Conservation (phyloP, 2,113 vertebrate genomes). For the Oplegnathus fasciatus region DNA sequence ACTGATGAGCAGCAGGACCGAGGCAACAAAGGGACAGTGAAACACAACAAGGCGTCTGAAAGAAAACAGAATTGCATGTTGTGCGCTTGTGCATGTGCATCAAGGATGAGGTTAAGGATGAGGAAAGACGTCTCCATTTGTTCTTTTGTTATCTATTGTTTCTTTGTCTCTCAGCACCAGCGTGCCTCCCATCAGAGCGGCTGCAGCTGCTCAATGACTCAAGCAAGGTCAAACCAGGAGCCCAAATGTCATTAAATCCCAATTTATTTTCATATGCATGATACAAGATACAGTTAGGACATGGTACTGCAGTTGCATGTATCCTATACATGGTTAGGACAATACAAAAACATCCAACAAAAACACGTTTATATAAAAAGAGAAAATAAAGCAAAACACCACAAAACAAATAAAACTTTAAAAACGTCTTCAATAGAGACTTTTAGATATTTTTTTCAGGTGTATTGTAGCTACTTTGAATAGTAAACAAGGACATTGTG, state of each 20-base stretch:
- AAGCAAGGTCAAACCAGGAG: conserved; percentile 58
- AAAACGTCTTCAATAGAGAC: conserved; percentile 41
- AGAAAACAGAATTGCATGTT: conserved; percentile 3
- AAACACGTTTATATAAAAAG: conserved; percentile 71
- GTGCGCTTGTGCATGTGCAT: conserved; percentile 1
- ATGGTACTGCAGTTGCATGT: conserved; percentile 66
- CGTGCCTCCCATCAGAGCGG: not conserved
- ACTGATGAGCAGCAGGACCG: conserved; percentile 74
- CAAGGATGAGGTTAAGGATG: not conserved
- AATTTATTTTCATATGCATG: conserved; percentile 82
- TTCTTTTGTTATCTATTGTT: not conserved
- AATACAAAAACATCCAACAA: conserved; percentile 65
- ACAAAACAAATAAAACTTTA: conserved; percentile 34
- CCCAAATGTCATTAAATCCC: conserved; percentile 57
- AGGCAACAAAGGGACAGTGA: conserved; percentile 34
- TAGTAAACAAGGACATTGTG: conserved; percentile 27
- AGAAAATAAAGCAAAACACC: conserved; percentile 45
- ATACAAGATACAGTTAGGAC: conserved; percentile 77
- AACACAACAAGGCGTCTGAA: conserved; percentile 35
- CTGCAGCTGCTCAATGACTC: conserved; percentile 36
- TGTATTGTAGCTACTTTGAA: conserved; percentile 49
- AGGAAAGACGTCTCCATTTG: conserved; percentile 1
- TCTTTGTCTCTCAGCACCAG: conserved; percentile 36
- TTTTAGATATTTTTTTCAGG: conserved; percentile 16
- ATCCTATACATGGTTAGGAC: conserved; percentile 63